Conservation (phyloP, 1,140 invertebrate species). For the Macrosteles quadrilineatus region DNA sequence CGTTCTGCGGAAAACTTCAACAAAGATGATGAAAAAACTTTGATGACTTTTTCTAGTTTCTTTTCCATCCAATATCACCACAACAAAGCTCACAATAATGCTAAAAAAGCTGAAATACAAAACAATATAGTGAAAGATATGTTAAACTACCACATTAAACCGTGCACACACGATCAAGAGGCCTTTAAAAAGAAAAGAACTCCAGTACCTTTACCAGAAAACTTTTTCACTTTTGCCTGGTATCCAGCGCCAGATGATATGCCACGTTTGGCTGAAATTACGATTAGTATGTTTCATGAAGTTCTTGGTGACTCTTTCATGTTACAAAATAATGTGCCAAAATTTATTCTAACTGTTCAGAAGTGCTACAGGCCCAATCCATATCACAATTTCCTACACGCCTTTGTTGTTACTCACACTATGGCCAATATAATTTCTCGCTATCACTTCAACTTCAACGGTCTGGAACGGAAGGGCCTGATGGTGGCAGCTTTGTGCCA, state of each 20-base stretch:
- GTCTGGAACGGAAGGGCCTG: constrained; percentile 55
- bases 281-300: constrained; percentile 20
- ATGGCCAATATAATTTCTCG: constrained; percentile 57
- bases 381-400: constrained; percentile 62
- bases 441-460: constrained; percentile 53
- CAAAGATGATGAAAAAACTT: not conserved
- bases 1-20: not conserved
- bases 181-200: not conserved
- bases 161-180: constrained; percentile 7
- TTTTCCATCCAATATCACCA: not conserved
- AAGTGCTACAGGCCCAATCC: constrained; percentile 55
- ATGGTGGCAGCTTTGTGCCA: constrained; percentile 58
- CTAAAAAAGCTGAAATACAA: not conserved
- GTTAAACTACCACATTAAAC: not conserved
- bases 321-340: constrained; percentile 35
- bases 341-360: constrained; percentile 54
- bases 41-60: not conserved
- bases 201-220: not conserved
- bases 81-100: not conserved
- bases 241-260: constrained; percentile 29
- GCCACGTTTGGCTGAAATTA: constrained; percentile 13
- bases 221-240: constrained; percentile 30
- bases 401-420: constrained; percentile 59
- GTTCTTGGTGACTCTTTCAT: constrained; percentile 25
- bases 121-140: not conserved